These are phyloP conservation scores for Zophobas atratus DNA, from an alignment of 1,140 invertebrate genomes.

Conservation along the genomic window DNA sequence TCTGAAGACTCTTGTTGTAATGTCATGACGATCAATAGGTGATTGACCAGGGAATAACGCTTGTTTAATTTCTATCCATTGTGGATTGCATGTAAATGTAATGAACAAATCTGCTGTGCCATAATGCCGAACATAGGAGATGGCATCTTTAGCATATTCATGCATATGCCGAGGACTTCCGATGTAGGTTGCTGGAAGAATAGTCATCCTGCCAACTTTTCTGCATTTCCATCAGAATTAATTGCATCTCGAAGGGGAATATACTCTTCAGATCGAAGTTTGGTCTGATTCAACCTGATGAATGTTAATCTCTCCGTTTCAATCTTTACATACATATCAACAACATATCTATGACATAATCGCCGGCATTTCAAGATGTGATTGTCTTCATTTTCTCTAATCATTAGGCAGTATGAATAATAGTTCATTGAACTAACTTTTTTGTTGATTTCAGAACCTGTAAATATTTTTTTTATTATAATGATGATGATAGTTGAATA, in stretches of 20 bases:
- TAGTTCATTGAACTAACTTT: constrained; percentile 64
- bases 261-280: constrained; percentile 65
- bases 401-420: constrained; percentile 67
- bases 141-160: constrained; percentile 68
- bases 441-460: constrained; percentile 20
- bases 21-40: constrained; percentile 67
- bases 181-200: constrained; percentile 68
- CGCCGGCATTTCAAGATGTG: constrained; percentile 63
- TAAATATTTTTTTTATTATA: background rate
- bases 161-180: constrained; percentile 68
- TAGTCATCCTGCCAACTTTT: constrained; percentile 59
- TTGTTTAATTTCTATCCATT: constrained; percentile 67
- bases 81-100: constrained; percentile 69
- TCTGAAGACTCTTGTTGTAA: constrained; percentile 69
- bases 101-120: constrained; percentile 67
- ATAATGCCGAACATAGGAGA: constrained; percentile 69
- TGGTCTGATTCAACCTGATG: constrained; percentile 68
- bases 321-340: constrained; percentile 71
- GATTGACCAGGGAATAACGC: constrained; percentile 56
- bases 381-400: constrained; percentile 61
- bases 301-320: constrained; percentile 69
- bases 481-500: too few relatives aligned
- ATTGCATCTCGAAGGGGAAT: constrained; percentile 63
- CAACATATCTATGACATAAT: constrained; percentile 67
- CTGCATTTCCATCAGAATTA: constrained; percentile 51